Percentiles rank a stretch among this genome's conserved stretches.
phyloP scores from a whole-genome alignment of 1,140 invertebrate species.

The Gerris buenoi region DNA sequence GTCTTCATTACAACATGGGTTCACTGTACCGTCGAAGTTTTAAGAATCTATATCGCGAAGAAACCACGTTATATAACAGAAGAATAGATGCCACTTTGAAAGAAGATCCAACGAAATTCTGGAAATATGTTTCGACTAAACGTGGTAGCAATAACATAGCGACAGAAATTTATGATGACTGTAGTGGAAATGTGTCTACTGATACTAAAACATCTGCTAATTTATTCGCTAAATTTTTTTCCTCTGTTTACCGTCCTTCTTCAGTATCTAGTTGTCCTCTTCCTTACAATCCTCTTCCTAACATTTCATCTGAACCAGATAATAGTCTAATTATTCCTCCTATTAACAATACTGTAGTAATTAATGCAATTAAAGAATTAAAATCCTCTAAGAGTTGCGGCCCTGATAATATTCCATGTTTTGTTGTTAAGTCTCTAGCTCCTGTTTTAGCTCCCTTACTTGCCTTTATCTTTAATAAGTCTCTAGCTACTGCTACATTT shows the following conservation, averaged over 20 bases:
- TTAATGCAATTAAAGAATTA: neutral
- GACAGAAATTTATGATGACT: neutral
- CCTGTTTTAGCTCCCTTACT: neutral
- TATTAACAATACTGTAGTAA: neutral
- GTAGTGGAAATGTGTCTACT: neutral
- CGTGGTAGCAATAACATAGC: neutral
- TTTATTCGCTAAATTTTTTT: neutral
- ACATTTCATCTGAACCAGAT: neutral
- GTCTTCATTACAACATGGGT: neutral
- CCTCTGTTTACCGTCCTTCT: neutral
- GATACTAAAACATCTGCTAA: neutral
- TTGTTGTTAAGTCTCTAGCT: neutral
- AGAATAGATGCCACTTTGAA: neutral
- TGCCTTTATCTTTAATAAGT: neutral
- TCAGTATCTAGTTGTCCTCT: neutral
- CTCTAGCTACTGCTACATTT: neutral
- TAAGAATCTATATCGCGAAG: neutral
- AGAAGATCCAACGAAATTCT: neutral
- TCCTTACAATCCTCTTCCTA: neutral
- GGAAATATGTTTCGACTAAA: neutral
- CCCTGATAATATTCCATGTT: neutral
- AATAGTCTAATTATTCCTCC: neutral
- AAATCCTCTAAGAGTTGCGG: neutral
- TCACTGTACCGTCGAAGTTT: neutral
- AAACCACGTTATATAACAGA: neutral